These are phyloP conservation scores for Amphipyra berbera DNA, from an alignment of 2,888 invertebrate genomes.

Conservation along the genomic window DNA sequence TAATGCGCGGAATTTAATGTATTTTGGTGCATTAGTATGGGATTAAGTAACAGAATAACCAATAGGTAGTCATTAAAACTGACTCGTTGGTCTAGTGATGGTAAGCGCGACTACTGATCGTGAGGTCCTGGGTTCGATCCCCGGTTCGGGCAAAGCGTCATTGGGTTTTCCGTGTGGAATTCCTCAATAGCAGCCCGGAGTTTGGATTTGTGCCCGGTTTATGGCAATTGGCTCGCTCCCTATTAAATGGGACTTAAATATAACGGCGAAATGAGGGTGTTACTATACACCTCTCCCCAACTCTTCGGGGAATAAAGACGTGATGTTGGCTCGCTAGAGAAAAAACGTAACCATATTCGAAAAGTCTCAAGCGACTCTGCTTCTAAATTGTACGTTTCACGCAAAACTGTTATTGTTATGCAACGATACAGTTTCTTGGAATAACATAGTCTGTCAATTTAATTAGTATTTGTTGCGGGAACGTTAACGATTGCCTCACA, in stretches of 20 bases:
- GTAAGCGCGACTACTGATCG: no score
- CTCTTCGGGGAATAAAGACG: no score
- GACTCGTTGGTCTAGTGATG: no score
- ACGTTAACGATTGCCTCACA: conserved; percentile 56
- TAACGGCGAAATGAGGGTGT: no score
- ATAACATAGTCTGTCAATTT: conserved; percentile 56
- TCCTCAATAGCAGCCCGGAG: no score
- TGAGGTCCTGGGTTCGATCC: no score
- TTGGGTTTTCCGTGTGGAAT: no score
- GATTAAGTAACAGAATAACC: neutral
- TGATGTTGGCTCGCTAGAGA: neutral
- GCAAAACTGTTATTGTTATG: conserved; percentile 42
- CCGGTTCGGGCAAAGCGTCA: no score
- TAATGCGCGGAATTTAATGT: neutral
- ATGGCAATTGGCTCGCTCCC: no score
- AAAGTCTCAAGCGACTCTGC: neutral
- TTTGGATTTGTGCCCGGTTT: no score
- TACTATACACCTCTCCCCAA: neutral
- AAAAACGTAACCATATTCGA: neutral
- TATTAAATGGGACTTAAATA: no score
- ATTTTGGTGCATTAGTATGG: neutral
- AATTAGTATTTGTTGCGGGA: conserved; percentile 56
- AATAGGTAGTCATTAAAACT: no score
- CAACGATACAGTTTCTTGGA: conserved; percentile 58
- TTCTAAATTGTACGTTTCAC: conserved; percentile 19